Conservation (phyloP, 2,888 invertebrate species). For the Bombylius major region DNA sequence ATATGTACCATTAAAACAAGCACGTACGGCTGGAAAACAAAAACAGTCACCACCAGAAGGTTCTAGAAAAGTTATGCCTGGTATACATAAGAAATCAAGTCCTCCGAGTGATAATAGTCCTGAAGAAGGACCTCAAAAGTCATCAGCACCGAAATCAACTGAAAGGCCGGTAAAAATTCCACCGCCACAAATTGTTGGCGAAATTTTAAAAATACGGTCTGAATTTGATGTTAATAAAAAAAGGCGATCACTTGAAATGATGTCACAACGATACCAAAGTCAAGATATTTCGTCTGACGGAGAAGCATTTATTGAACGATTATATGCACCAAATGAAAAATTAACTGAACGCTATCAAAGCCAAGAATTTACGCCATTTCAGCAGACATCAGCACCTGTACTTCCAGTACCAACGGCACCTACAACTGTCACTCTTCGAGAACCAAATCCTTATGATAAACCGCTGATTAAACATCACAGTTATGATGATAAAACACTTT, state of each 20-base stretch:
- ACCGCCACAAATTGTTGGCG: constrained; percentile 24
- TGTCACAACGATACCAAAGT: constrained; percentile 45
- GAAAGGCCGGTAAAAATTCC: constrained; percentile 37
- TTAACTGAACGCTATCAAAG: constrained; percentile 51
- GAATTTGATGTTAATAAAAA: constrained; percentile 31
- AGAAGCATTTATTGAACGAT: constrained; percentile 42
- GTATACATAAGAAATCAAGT: constrained; percentile 27
- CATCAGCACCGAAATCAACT: constrained; percentile 22
- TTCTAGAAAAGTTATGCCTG: constrained; percentile 25
- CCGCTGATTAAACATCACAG: constrained; percentile 51
- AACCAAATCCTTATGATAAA: constrained; percentile 42
- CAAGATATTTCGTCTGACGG: constrained; percentile 43
- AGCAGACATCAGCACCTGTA: constrained; percentile 26
- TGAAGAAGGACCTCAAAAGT: constrained; percentile 18
- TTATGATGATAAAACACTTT: constrained; percentile 50
- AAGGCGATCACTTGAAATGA: constrained; percentile 40
- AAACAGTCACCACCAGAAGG: constrained; percentile 27
- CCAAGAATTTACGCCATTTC: constrained; percentile 45
- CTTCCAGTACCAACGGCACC: constrained; percentile 20
- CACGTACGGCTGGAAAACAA: constrained; percentile 21
- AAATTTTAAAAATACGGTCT: constrained; percentile 18
- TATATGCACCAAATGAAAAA: constrained; percentile 50
- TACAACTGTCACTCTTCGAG: constrained; percentile 26
- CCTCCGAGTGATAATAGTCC: constrained; percentile 20
- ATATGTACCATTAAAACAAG: constrained; percentile 32